Conservation (phyloP, 2,888 invertebrate genomes). For the Celastrina argiolus region DNA sequence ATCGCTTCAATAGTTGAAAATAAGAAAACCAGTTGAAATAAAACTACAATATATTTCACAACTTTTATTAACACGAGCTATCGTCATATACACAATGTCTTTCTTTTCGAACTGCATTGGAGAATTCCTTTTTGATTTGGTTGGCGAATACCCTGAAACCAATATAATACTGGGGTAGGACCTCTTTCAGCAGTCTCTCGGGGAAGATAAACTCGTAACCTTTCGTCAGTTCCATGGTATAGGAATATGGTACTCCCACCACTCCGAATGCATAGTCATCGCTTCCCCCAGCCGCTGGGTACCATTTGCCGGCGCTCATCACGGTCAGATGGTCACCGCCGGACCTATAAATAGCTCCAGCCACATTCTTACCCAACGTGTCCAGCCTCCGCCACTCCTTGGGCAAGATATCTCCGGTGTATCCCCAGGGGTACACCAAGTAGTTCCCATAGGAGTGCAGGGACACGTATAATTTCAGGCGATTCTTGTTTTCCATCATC, state of each 20-base stretch:
- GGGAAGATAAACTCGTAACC: slow-evolving; percentile 83
- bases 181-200: slow-evolving; percentile 46
- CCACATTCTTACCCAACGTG: slow-evolving; percentile 55
- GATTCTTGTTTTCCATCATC: slow-evolving; percentile 63
- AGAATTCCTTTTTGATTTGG: slow-evolving; percentile 55
- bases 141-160: slow-evolving; percentile 55
- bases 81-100: not conserved
- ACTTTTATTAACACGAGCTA: not conserved
- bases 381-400: slow-evolving; percentile 67
- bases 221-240: slow-evolving; percentile 80
- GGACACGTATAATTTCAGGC: slow-evolving; percentile 81
- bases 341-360: slow-evolving; percentile 55
- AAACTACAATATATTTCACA: not conserved
- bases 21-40: not conserved
- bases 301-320: slow-evolving; percentile 74
- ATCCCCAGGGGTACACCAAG: slow-evolving; percentile 82
- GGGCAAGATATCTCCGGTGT: slow-evolving; percentile 67
- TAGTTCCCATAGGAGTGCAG: slow-evolving; percentile 83
- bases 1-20: not conserved
- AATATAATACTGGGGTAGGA: slow-evolving; percentile 58
- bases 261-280: slow-evolving; percentile 79
- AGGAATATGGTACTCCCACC: slow-evolving; percentile 73
- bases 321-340: slow-evolving; percentile 67
- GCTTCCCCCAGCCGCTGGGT: slow-evolving; percentile 80
- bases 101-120: not conserved